Conservation (phyloP, 2,888 invertebrate genomes). For the Saturnia pavonia region DNA sequence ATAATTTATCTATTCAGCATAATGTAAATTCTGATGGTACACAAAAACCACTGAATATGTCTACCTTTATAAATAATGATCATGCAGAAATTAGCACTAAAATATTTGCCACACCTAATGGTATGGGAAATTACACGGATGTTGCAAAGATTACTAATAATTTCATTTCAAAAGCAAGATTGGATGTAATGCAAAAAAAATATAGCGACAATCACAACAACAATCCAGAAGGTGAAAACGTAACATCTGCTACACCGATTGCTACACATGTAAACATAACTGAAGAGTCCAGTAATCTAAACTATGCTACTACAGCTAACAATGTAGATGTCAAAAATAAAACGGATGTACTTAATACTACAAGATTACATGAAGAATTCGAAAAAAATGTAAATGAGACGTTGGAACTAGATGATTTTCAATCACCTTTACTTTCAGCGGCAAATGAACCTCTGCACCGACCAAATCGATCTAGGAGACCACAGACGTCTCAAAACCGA, state of each 20-base stretch:
- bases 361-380: slow-evolving; percentile 31
- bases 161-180: not conserved
- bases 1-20: slow-evolving; percentile 12
- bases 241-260: not conserved
- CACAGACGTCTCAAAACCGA: slow-evolving; percentile 57
- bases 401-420: slow-evolving; percentile 62
- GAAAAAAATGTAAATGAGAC: slow-evolving; percentile 42
- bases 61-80: slow-evolving; percentile 5
- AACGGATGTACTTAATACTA: not conserved
- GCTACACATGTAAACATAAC: not conserved
- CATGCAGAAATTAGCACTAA: slow-evolving; percentile 18
- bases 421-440: slow-evolving; percentile 72
- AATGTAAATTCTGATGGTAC: slow-evolving; percentile 1
- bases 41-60: slow-evolving; percentile 23
- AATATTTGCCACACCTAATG: slow-evolving; percentile 23
- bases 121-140: slow-evolving; percentile 25
- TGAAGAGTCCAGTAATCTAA: not conserved
- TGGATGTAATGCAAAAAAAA: not conserved
- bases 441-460: slow-evolving; percentile 69
- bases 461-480: slow-evolving; percentile 68
- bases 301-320: not conserved
- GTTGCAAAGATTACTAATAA: slow-evolving; percentile 17
- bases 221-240: not conserved
- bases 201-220: not conserved
- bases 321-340: slow-evolving; percentile 11